phyloP scores from a whole-genome alignment of 2,888 invertebrate species.

The Campopleginae sp. region DNA sequence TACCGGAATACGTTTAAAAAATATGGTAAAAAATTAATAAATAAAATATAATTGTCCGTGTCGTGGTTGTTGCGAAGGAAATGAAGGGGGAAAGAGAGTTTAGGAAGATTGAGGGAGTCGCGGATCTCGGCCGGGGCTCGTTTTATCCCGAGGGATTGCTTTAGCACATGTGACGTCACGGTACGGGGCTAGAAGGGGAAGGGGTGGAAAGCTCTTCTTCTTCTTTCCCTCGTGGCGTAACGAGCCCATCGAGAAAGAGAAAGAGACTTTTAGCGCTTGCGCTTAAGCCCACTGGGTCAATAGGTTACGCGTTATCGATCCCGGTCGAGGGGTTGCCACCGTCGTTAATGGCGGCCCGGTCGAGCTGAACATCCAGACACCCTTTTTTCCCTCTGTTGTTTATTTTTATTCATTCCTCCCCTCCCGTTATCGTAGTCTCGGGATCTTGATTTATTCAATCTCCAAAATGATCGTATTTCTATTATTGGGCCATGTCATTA shows the following conservation, averaged over 20 bases:
- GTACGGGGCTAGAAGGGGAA: slow-evolving; percentile 31
- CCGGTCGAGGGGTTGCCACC: slow-evolving; percentile 67
- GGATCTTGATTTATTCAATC: not conserved
- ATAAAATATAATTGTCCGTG: too few species aligned
- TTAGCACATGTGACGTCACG: slow-evolving; percentile 69
- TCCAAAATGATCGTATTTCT: not conserved
- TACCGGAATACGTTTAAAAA: too few species aligned
- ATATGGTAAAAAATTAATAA: too few species aligned
- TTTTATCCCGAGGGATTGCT: slow-evolving; percentile 66
- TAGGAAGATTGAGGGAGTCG: slow-evolving; percentile 25
- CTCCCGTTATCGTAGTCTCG: not conserved
- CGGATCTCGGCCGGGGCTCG: slow-evolving; percentile 55
- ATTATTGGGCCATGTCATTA: not conserved
- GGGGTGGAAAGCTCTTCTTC: slow-evolving; percentile 21
- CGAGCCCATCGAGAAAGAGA: slow-evolving; percentile 57
- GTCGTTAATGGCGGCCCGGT: slow-evolving; percentile 59
- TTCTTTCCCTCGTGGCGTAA: slow-evolving; percentile 38
- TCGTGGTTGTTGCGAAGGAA: slow-evolving; percentile 5
- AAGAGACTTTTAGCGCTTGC: slow-evolving; percentile 68
- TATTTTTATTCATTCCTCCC: slow-evolving; percentile 40
- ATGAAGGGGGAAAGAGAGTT: not conserved
- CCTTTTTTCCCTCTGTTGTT: slow-evolving; percentile 47
- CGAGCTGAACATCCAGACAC: slow-evolving; percentile 67
- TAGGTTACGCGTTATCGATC: slow-evolving; percentile 83
- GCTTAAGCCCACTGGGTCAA: slow-evolving; percentile 80